Base-by-base conservation (phyloP, 2,888 invertebrate genomes). In the Branchipolynoe longqiensis region DNA sequence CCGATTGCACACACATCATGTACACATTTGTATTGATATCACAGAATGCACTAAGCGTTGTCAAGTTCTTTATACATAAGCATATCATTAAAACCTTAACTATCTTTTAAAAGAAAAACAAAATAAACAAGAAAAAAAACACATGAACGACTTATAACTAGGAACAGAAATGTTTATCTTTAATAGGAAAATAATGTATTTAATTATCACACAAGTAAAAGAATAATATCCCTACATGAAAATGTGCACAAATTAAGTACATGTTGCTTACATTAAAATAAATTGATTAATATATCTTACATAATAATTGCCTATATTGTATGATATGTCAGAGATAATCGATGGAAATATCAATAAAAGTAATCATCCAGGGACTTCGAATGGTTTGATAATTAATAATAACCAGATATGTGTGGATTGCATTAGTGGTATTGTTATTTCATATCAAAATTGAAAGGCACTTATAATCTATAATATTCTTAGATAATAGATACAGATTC, bases 31-130 rank as follows among this genome's bases (percentile, higher is more conserved):
- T 22, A 36, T 38, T 38, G 18, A 69, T 69, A 69, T 69, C 69
- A 69, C 69, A 69, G 69, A 69, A 69, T 69, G 69, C 38, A 69
- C 38, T 69, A 69, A 69, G 69, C 69, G 18, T 1, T 38, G 18
- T 69, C 38, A 36, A n/a, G 2, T 3, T 4, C 12, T 28, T 69
- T 36, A 33, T 69, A 18, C 38, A 22, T 31, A 25, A 62, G 3
- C 38, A 8, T 4, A 22, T 18, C 36, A 36, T 69, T 69, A 69
- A 69, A 69, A 36, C 36, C 18, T 69, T 36, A 38, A 8, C 12
- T 64, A 69, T 0, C 38, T 36, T 4, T 14, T 14, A 58, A n/a
- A 58, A 14, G 33, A 48, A 48, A 48, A 48, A 12, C 8, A 48
- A 8, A 48, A 8, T 8, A 48, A 48, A 8, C 48, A 12, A 8